Base-by-base conservation (phyloP, 2,113 vertebrate species). In the Halichoeres trimaculatus region DNA sequence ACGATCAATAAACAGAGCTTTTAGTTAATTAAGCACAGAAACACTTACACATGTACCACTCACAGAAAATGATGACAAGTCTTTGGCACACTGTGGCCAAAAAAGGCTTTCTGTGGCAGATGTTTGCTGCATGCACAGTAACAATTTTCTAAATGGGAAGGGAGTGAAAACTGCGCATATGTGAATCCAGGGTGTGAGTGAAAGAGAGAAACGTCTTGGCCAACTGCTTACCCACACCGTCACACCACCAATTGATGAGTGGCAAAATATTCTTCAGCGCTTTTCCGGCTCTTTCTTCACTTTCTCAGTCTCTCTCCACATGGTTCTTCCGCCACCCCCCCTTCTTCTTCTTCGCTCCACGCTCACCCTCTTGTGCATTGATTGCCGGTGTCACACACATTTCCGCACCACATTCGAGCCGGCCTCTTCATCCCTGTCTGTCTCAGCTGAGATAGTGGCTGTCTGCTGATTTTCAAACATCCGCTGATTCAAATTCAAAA, bases 401-500 rank as follows among this genome's bases (percentile, higher is more conserved):
- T 75, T 73, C 60, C 56, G 13, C 51, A 30, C 59, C 26, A 26
- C 1, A 22, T 60, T 79, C n/a, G 62, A 45, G 30, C 47, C 16
- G 34, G 23, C 57, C 64, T 59, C 74, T 68, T 77, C 73, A 66
- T 71, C 80, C 75, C 50, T 22, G 38, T 61, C 78, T 77, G 73
- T 50, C 62, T 85, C 74, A 78, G 71, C 64, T 65, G 70, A 86
- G 81, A 86, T 86, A 84, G 74, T 11, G 76, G 60, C 81, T 38
- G 76, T 78, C 78, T 38, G 3, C 76, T 73, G 81, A 76, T 80
- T 76, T 82, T 80, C 85, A 88, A 80, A 86, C 81, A 80, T 82
- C 70, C 57, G 34, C 79, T 65, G 75, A 85, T 89, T 89, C 64
- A 79, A 79, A 87, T 89, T 85, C 83, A 86, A 76, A 76, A 48